Conservation (phyloP, 2,888 invertebrate species). For the Volucella zonaria region DNA sequence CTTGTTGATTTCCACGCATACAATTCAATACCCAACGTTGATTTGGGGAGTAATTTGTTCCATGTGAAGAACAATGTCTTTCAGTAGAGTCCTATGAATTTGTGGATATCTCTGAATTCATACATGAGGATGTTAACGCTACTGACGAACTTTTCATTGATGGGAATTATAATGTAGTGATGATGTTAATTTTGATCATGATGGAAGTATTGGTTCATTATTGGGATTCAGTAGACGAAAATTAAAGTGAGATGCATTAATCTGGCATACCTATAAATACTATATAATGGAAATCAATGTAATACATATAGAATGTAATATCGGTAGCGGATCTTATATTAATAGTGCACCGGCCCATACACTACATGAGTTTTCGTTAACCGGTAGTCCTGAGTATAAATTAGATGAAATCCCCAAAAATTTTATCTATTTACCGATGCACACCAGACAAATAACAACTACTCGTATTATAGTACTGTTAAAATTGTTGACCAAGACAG, state of each 20-base stretch:
- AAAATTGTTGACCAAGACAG: conserved; percentile 78
- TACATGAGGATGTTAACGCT: conserved; percentile 11
- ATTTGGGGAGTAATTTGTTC: conserved; percentile 78
- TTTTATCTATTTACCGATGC: conserved; percentile 79
- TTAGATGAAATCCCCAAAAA: conserved; percentile 78
- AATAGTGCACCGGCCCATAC: conserved; percentile 77
- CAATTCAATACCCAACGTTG: conserved; percentile 77
- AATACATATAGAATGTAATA: conserved; percentile 76
- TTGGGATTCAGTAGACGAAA: conserved; percentile 69
- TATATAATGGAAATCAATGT: too few relatives aligned
- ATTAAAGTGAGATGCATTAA: conserved; percentile 59
- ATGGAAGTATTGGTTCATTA: conserved; percentile 52
- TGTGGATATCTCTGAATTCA: conserved; percentile 75
- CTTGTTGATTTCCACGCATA: too few relatives aligned
- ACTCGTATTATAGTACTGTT: too few relatives aligned
- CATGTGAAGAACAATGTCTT: too few relatives aligned
- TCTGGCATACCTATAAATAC: conserved; percentile 78
- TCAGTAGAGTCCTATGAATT: conserved; percentile 78
- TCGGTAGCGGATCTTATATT: conserved; percentile 64
- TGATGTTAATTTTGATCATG: conserved; percentile 40
- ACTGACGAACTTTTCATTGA: conserved; percentile 17
- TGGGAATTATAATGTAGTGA: conserved; percentile 49
- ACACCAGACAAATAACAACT: conserved; percentile 74
- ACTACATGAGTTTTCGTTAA: conserved; percentile 79
- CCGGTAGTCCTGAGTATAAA: conserved; percentile 78